phyloP scores from a whole-genome alignment of 1,140 invertebrate species.

The Sarcophaga peregrina region DNA sequence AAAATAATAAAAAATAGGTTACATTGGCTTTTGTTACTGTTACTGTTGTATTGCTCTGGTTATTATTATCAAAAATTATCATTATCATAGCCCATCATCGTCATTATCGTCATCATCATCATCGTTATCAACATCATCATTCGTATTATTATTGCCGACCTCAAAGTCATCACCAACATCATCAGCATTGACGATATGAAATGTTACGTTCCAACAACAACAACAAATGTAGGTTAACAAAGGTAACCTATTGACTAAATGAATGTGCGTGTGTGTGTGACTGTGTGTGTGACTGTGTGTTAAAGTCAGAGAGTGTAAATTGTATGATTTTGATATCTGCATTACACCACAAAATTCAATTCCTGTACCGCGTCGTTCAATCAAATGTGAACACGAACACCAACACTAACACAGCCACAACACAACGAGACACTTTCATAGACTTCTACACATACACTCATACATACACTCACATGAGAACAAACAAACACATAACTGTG shows the following conservation, averaged over 20 bases:
- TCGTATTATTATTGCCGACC: too few species aligned
- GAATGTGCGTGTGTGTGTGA: not conserved
- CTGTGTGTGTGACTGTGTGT: not conserved
- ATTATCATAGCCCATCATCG: too few species aligned
- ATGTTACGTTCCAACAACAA: not conserved
- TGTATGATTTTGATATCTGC: not conserved
- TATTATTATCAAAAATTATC: too few species aligned
- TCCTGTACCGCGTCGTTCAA: not conserved
- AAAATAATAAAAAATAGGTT: too few species aligned
- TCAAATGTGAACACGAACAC: not conserved
- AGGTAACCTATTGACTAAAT: not conserved
- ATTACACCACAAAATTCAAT: slow-evolving; percentile 20
- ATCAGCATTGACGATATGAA: not conserved
- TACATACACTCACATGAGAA: not conserved
- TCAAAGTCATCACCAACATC: not conserved
- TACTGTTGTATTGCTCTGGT: too few species aligned
- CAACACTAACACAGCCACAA: not conserved
- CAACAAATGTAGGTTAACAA: slow-evolving; percentile 15
- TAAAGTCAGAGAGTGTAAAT: not conserved
- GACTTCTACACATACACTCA: too few species aligned
- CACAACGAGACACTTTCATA: not conserved
- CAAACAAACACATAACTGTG: not conserved
- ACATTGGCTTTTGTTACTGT: too few species aligned
- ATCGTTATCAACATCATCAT: too few species aligned
- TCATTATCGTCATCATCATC: too few species aligned